Base-by-base conservation (phyloP, 2,888 invertebrate genomes). In the Thecocarcelia acutangulata region DNA sequence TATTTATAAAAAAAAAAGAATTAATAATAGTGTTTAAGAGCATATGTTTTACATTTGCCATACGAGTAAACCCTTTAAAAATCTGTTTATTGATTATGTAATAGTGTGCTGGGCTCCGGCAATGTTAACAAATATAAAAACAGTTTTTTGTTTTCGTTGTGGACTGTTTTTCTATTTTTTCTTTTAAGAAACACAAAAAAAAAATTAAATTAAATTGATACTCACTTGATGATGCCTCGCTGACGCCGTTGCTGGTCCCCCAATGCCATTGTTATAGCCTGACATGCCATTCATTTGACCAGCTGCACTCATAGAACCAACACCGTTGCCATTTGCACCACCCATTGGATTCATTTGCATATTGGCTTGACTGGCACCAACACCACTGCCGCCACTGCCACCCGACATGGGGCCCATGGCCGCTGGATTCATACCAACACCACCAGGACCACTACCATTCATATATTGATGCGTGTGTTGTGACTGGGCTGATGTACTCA, bases 221-320 rank as follows among this genome's bases (percentile, higher is more conserved):
- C 91, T 90, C 85, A 90, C 90, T 87, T 90, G 90, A 88, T 91
- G 90, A 88, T 91, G 90, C 85, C 90, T 87, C 81, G 86, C 87
- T 85, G 89, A 87, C 75, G 88, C 85, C 72, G 83, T 76, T 37
- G 81, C 80, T 86, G 56, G 86, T 85, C 80, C 81, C 37, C 79
- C 76, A 59, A 75, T 76, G 40, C 74, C 77, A 74, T 52, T 72
- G 84, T 86, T 87, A 83, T 90, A 90, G 59, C 85, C 85, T 83
- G 85, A 86, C 88, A 90, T 89, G 81, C 89, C 88, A 84, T 87
- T 89, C 87, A 88, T 87, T 84, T 87, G 88, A 66, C 86, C 87
- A 87, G 87, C 77, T 78, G 82, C 83, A 83, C 84, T 84, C 84
- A 85, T 86, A 83, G 86, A 81, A 40, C 83, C 84, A 70, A 75